Evolutionary conservation across 2,888 invertebrate genomes (phyloP).

Genomic region (Mesoligia furuncula): DNA sequence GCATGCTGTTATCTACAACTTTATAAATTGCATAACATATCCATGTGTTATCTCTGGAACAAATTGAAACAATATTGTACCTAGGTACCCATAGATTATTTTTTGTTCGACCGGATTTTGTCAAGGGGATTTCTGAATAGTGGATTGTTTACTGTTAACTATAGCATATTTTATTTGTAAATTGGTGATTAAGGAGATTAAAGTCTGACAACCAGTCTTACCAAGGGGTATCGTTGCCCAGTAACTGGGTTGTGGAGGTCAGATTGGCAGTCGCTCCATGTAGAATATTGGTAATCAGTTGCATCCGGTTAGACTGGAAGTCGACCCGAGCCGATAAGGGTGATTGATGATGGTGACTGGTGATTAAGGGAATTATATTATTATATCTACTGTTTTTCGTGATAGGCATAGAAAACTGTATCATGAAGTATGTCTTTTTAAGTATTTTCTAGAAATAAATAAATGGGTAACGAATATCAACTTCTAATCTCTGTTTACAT

Average conservation of each 20-base stretch:
- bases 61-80: constrained; percentile 17
- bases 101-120: constrained; percentile 13
- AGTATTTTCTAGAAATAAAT: not conserved
- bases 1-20: constrained; percentile 50
- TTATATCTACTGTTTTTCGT: not conserved
- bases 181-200: no score
- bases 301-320: not conserved
- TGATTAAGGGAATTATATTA: not conserved
- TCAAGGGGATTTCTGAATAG: not conserved
- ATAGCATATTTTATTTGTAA: not conserved
- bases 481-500: not conserved
- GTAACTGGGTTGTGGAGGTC: not conserved
- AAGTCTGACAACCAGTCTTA: not conserved
- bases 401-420: not conserved
- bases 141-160: not conserved
- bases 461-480: not conserved
- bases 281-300: not conserved
- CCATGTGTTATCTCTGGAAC: constrained; percentile 28
- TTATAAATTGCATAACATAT: constrained; percentile 44
- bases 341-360: not conserved
- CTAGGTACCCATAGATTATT: constrained; percentile 3
- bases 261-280: not conserved
- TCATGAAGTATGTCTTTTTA: not conserved
- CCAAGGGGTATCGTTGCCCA: not conserved
- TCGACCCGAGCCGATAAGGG: not conserved